phyloP scores from a whole-genome alignment of 1,140 invertebrate genomes.

The Drosophila tropicalis region DNA sequence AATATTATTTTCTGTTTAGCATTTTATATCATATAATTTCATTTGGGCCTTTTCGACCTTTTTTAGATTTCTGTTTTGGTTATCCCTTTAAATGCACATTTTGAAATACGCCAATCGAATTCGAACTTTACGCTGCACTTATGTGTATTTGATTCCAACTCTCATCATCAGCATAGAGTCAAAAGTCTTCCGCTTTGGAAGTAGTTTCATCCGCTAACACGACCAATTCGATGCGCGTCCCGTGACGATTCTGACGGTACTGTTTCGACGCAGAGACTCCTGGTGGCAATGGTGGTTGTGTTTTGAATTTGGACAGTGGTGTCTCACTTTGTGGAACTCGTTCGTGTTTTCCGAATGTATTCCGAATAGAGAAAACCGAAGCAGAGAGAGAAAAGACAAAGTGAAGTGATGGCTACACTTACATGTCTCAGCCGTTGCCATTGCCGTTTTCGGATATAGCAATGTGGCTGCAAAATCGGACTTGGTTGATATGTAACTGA shows the following conservation, averaged over 20 bases:
- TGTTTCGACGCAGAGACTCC: too few species aligned
- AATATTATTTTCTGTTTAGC: conserved; percentile 26
- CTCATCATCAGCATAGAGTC: conserved; percentile 31
- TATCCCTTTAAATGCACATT: conserved; percentile 22
- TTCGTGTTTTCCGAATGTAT: too few species aligned
- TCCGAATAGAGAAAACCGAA: too few species aligned
- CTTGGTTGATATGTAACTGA: too few species aligned
- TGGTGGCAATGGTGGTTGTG: too few species aligned
- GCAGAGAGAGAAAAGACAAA: too few species aligned
- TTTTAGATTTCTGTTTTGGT: background rate
- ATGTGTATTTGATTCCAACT: conserved; percentile 27
- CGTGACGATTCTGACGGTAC: conserved; percentile 76
- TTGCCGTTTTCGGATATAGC: too few species aligned
- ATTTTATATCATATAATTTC: background rate
- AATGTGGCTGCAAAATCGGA: too few species aligned
- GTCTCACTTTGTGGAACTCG: too few species aligned
- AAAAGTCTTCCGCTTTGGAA: conserved; percentile 43
- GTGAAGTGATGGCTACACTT: too few species aligned
- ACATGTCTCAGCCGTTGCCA: too few species aligned
- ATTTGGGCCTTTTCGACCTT: background rate
- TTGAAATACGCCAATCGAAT: conserved; percentile 20
- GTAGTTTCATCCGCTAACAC: conserved; percentile 52
- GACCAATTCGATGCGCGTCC: conserved; percentile 66
- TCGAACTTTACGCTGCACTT: conserved; percentile 37
- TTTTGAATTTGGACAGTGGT: too few species aligned